These are phyloP conservation scores for Heliothis virescens DNA, from an alignment of 1,140 invertebrate species.

Conservation along the genomic window DNA sequence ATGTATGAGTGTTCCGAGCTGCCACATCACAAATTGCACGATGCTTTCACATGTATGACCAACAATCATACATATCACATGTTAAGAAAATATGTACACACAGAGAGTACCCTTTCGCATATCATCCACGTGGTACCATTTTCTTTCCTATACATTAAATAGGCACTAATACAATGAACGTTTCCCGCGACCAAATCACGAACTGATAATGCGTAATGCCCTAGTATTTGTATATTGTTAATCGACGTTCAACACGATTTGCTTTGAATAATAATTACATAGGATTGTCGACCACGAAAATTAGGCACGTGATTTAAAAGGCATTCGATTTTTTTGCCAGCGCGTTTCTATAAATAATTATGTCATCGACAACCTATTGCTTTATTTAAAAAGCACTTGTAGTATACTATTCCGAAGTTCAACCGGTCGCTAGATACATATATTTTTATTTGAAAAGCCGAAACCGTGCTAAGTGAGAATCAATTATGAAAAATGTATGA, in stretches of 20 bases:
- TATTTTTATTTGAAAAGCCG: not conserved
- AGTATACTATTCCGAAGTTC: conserved; percentile 7
- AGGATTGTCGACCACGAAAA: not conserved
- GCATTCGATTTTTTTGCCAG: not conserved
- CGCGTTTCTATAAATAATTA: not conserved
- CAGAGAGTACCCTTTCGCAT: conserved; percentile 21
- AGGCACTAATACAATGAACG: conserved; percentile 60
- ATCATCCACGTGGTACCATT: conserved; percentile 37
- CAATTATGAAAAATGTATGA: conserved; percentile 28
- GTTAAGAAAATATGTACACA: conserved; percentile 50
- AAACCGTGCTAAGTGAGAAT: conserved; percentile 26
- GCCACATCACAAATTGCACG: conserved; percentile 46
- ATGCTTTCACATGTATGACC: conserved; percentile 50
- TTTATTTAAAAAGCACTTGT: not conserved
- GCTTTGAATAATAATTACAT: not conserved
- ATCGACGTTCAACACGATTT: conserved; percentile 1
- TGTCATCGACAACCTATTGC: not conserved
- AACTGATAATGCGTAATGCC: conserved; percentile 39
- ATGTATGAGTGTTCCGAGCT: conserved; percentile 6
- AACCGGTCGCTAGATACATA: conserved; percentile 21
- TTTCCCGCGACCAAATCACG: conserved; percentile 39
- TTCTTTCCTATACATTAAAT: conserved; percentile 55
- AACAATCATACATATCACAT: conserved; percentile 56
- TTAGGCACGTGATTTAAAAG: not conserved
- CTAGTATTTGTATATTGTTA: conserved; percentile 24